Evolutionary conservation across 2,888 invertebrate species (phyloP), one percentile per base, ranked within the genome.

Genomic region (Nebria brevicollis): DNA sequence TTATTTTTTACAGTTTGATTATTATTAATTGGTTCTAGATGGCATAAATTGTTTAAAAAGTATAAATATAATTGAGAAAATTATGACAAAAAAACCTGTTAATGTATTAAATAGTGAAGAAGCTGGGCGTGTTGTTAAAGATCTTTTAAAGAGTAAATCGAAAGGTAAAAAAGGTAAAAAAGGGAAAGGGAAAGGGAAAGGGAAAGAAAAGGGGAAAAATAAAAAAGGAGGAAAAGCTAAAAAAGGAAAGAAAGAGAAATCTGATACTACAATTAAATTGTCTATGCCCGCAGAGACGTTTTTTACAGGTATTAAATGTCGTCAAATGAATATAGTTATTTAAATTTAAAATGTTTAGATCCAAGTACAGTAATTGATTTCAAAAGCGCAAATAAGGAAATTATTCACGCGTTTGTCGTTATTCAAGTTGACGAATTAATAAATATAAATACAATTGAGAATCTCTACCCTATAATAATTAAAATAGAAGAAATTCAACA

Each of bases 201-300:
- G 75, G 77, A 81, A 75, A n/a, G 42, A 84, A 77, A 13, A 81
- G 66, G 70, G 79, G 77, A 82, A 70, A 25, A 25, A 78, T 41
- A n/a, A 10, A 76, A 82, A 81, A 72, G 42, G 2, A 66, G 66
- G 70, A 83, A 83, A 78, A 73, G 77, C 13, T 66, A 79, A 77
- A 82, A 76, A 73, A 75, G 70, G 13, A 54, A 76, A 78, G 66
- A 75, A 66, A 72, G 54, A 64, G 15, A 83, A 83, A 78, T 34
- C 34, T 10, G 72, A 66, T 73, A 81, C 65, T 84, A 15, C 76
- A 82, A 75, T 83, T 85, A 43, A 75, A 7, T 54, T 54, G 2
- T 54, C 77, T 34, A 78, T 85, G 20, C 80, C 84, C 13, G 85
- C 83, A 5, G 85, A 86, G 83, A 82, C 83, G 7, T 84, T 85